phyloP scores from a whole-genome alignment of 1,140 invertebrate species.

The Cotesia chilonis region DNA sequence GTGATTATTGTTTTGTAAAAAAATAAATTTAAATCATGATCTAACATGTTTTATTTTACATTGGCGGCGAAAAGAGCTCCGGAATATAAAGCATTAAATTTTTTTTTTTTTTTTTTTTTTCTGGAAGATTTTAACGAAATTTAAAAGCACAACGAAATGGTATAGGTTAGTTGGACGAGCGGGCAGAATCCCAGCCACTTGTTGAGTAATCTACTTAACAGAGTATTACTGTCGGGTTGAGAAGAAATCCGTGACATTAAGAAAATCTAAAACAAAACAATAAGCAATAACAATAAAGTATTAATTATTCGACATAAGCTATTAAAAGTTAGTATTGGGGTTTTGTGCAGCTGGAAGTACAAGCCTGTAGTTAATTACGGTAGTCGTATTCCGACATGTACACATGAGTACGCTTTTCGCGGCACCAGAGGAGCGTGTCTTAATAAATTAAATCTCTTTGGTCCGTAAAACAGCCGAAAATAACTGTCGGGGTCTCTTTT shows the following conservation, averaged over 20 bases:
- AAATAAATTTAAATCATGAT: too few relatives aligned
- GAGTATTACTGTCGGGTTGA: constrained; percentile 43
- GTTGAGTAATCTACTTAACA: constrained; percentile 66
- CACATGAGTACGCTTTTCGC: constrained; percentile 31
- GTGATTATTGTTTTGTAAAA: too few relatives aligned
- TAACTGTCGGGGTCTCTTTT: constrained; percentile 39
- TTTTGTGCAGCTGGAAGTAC: too few relatives aligned
- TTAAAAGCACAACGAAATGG: constrained; percentile 22
- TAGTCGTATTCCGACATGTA: not conserved
- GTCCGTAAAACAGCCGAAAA: constrained; percentile 56
- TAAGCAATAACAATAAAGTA: constrained; percentile 24
- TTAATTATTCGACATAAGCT: not conserved
- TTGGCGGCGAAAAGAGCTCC: too few relatives aligned
- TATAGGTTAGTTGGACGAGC: constrained; percentile 45
- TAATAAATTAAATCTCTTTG: constrained; percentile 53
- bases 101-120: not conserved
- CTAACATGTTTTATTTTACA: too few relatives aligned
- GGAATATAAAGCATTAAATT: not conserved
- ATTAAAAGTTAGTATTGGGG: not conserved
- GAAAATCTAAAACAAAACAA: constrained; percentile 17
- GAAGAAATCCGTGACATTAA: constrained; percentile 32
- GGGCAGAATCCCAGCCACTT: constrained; percentile 61
- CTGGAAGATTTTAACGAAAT: not conserved
- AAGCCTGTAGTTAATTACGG: too few relatives aligned
- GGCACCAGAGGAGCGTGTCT: constrained; percentile 43